Percentiles rank a stretch among this genome's conserved stretches.
Conservation (phyloP, 2,888 invertebrate genomes). For the Plutella xylostella region DNA sequence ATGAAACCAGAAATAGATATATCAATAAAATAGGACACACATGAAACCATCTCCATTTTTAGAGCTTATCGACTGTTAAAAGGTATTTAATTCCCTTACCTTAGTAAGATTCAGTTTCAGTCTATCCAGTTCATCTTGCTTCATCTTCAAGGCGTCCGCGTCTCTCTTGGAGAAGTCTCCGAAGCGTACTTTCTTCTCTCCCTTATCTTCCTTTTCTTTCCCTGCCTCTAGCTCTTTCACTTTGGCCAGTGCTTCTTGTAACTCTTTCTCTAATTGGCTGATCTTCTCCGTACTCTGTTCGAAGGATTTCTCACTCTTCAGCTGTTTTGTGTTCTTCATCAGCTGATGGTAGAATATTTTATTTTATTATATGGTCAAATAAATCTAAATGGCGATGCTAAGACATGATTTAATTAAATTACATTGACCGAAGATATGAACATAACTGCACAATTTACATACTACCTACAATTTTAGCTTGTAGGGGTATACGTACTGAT, state of each 20-base stretch:
- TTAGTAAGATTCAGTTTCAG: slow-evolving; percentile 63
- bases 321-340: slow-evolving; percentile 63
- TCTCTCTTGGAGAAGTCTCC: slow-evolving; percentile 52
- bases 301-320: slow-evolving; percentile 64
- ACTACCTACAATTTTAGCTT: no score
- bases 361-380: no score
- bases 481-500: no score
- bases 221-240: slow-evolving; percentile 66
- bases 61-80: no score
- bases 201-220: slow-evolving; percentile 58
- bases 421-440: no score
- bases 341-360: no score
- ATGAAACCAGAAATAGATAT: no score
- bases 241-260: slow-evolving; percentile 70
- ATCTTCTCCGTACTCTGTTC: slow-evolving; percentile 73
- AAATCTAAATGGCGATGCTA: no score
- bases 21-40: slow-evolving; percentile 13
- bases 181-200: slow-evolving; percentile 64
- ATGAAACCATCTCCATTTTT: neutral
- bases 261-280: slow-evolving; percentile 71
- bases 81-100: no score
- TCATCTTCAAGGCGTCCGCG: slow-evolving; percentile 45
- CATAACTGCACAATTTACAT: no score
- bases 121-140: slow-evolving; percentile 66
- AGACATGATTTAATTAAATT: no score